These are phyloP conservation scores for Pinctada fucata DNA, from an alignment of 2,888 invertebrate species.

Conservation along the genomic window DNA sequence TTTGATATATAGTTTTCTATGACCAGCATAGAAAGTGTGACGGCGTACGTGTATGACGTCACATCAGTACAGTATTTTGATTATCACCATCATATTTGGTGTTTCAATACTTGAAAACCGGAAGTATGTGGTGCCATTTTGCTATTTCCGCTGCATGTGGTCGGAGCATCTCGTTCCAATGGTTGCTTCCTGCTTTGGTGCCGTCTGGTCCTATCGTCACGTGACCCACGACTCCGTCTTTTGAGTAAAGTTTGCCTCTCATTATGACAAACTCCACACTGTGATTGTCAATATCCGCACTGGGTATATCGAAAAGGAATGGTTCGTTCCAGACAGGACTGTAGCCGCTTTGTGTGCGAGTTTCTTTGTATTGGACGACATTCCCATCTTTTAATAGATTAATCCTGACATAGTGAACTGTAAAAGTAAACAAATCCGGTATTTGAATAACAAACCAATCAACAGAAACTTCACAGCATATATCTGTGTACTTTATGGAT, in stretches of 20 bases:
- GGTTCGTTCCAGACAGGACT: conserved; percentile 69
- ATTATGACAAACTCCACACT: conserved; percentile 63
- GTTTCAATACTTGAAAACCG: conserved; percentile 51
- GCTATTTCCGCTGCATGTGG: conserved; percentile 57
- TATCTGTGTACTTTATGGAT: too few relatives aligned
- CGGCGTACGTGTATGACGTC: too few relatives aligned
- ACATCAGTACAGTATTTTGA: too few relatives aligned
- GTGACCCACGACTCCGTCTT: conserved; percentile 66
- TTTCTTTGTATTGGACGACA: conserved; percentile 54
- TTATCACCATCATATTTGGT: neutral
- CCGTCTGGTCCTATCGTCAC: conserved; percentile 60
- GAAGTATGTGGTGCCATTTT: conserved; percentile 65
- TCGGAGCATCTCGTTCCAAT: conserved; percentile 63
- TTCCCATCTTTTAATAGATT: conserved; percentile 52
- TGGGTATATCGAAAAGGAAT: conserved; percentile 63
- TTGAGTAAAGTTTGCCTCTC: conserved; percentile 59
- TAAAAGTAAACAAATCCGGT: conserved; percentile 30
- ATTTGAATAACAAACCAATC: neutral
- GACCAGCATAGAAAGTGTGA: too few relatives aligned
- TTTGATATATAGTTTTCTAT: too few relatives aligned
- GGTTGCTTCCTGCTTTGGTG: conserved; percentile 53
- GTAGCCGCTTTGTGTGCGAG: conserved; percentile 53
- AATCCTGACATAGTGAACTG: conserved; percentile 66
- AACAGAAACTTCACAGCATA: too few relatives aligned
- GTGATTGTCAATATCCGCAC: conserved; percentile 43